phyloP scores from a whole-genome alignment of 2,113 vertebrate genomes.

The Canis aureus region DNA sequence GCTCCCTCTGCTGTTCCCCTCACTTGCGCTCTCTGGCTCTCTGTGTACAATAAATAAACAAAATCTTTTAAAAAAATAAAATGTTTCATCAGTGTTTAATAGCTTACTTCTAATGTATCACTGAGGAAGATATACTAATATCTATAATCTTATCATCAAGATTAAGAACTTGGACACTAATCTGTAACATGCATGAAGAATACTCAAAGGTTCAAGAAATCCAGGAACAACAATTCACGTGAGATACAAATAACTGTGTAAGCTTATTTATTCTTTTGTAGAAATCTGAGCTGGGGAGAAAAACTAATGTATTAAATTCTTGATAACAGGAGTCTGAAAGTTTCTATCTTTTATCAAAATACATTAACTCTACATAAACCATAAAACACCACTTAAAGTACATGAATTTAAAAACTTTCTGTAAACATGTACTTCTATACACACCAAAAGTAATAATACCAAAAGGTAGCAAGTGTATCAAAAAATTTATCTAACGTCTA shows the following conservation, averaged over 20 bases:
- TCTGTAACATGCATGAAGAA: not conserved
- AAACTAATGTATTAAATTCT: conserved; percentile 14
- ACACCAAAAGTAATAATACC: not conserved
- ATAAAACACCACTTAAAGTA: not conserved
- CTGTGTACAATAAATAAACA: too few species aligned
- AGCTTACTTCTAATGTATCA: not conserved
- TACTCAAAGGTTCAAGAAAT: not conserved
- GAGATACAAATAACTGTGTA: not conserved
- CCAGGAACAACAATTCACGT: not conserved
- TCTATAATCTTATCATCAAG: not conserved
- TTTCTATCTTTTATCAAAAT: not conserved
- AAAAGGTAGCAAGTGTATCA: not conserved
- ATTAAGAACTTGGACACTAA: not conserved
- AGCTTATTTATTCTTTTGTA: conserved; percentile 20
- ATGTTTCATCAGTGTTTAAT: conserved; percentile 38
- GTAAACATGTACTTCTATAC: not conserved
- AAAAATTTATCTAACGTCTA: not conserved
- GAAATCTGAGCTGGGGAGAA: not conserved
- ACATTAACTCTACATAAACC: not conserved
- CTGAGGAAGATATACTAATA: not conserved
- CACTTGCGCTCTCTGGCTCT: too few species aligned
- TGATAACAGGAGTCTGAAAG: not conserved
- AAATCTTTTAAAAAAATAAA: not conserved
- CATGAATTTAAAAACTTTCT: not conserved
- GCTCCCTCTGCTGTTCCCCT: too few species aligned